Evolutionary conservation across 2,888 invertebrate species (phyloP).

Genomic region (Leucophora obtusa): DNA sequence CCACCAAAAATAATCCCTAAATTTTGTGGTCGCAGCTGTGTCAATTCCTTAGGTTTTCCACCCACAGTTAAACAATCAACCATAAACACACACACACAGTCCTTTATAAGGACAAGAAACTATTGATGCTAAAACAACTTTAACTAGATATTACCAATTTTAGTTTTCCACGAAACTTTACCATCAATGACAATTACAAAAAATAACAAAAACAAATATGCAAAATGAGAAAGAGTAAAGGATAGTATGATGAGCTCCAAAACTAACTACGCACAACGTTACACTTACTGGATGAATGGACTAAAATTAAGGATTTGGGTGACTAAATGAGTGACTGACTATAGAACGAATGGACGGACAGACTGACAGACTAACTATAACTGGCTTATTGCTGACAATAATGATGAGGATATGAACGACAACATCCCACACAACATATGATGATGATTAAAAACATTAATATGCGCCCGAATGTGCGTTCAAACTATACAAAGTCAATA

Average conservation of each 20-base stretch:
- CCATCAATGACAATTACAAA: conserved; percentile 57
- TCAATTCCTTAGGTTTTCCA: neutral
- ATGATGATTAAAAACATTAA: conserved; percentile 51
- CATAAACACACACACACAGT: neutral
- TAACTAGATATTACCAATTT: conserved; percentile 53
- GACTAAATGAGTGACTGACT: conserved; percentile 6
- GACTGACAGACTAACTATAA: conserved; percentile 30
- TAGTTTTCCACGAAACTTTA: conserved; percentile 51
- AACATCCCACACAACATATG: conserved; percentile 38
- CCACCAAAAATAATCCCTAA: conserved; percentile 4
- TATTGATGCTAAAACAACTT: conserved; percentile 28
- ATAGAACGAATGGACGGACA: neutral
- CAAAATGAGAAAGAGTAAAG: neutral
- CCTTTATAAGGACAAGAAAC: neutral
- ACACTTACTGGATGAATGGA: neutral
- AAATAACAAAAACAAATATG: conserved; percentile 3
- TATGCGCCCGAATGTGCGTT: conserved; percentile 11
- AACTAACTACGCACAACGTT: neutral
- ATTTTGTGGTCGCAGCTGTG: conserved; percentile 29
- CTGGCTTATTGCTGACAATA: conserved; percentile 59
- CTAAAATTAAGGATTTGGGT: neutral
- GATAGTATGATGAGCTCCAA: neutral
- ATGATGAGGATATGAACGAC: conserved; percentile 54
- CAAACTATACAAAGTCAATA: conserved; percentile 44
- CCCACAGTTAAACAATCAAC: neutral